Evolutionary conservation across 2,113 vertebrate species (phyloP), one percentile per base, ranked within the genome.

Genomic region (Otus sunia): DNA sequence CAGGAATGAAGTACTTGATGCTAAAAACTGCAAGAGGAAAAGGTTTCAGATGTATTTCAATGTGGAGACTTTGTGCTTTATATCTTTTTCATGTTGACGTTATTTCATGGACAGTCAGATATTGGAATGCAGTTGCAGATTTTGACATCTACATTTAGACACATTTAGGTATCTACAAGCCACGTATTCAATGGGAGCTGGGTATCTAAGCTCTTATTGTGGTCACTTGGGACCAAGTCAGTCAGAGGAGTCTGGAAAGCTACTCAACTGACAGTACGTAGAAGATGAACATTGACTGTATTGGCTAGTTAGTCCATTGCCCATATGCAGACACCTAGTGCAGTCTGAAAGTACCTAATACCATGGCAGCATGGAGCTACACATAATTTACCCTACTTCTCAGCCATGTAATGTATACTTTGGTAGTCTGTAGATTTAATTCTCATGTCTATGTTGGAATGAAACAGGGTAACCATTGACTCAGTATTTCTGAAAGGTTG

Each of bases 41-140:
- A 53, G 21, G 8, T n/a, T 90, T 87, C 13, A 43, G 12, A 47
- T 49, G 13, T 73, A 27, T 71, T 88, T 90, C 49, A 60, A n/a
- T 81, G 92, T 53, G 34, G 63, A 93, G 63, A 84, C 45, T 94
- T 86, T 15, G 26, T 15, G 50, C 50, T 92, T 88, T 74, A 29
- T 72, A 16, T 53, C n/a, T 81, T 86, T 95, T 50, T 69, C 47
- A 59, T 55, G 50, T n/a, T 66, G 17, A 43, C 43, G 52, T 52
- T 47, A 17, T 67, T 86, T 86, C 30, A 76, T 34, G 58, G 43
- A 25, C 43, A 83, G 50, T 30, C 55, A 79, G 84, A 43, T 25
- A 34, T 10, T 4, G 7, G 34, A 30, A 59, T 0, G 2, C 32
- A 72, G 74, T 56, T 55, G 66, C 30, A 52, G 36, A 71, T 32